These are phyloP conservation scores for Drosophila cognata DNA, from an alignment of 2,888 invertebrate genomes.

Conservation along the genomic window DNA sequence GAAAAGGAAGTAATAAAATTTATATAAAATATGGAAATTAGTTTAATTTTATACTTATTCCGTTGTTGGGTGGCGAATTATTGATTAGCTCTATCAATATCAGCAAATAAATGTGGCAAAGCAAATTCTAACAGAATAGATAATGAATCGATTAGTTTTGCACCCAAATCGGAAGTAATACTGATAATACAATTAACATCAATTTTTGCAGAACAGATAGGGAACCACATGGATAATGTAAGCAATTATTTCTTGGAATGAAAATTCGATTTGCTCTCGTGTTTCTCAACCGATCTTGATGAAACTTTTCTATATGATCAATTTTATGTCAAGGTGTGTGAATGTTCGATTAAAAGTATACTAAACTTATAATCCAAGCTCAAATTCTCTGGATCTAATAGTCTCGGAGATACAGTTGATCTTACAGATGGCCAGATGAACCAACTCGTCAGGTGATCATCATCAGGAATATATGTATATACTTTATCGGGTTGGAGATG, in stretches of 20 bases:
- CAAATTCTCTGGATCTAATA: neutral
- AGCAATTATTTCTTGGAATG: neutral
- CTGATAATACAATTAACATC: neutral
- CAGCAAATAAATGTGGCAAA: neutral
- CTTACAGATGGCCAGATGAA: neutral
- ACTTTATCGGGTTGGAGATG: neutral
- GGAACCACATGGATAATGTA: neutral
- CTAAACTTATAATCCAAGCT: no score
- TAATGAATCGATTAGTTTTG: neutral
- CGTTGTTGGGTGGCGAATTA: neutral
- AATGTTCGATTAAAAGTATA: neutral
- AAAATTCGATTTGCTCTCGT: neutral
- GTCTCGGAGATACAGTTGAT: neutral
- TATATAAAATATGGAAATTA: neutral
- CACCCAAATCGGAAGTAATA: slow-evolving; percentile 13
- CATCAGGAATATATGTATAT: neutral
- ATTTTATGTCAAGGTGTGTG: neutral
- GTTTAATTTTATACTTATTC: neutral
- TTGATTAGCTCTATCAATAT: neutral
- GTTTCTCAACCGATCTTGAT: neutral
- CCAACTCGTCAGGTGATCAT: neutral
- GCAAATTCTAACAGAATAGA: neutral
- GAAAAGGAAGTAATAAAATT: slow-evolving; percentile 26
- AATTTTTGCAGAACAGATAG: neutral
- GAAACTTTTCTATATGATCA: neutral